phyloP scores from a whole-genome alignment of 2,888 invertebrate genomes.

The Ctenicera cuprea region DNA sequence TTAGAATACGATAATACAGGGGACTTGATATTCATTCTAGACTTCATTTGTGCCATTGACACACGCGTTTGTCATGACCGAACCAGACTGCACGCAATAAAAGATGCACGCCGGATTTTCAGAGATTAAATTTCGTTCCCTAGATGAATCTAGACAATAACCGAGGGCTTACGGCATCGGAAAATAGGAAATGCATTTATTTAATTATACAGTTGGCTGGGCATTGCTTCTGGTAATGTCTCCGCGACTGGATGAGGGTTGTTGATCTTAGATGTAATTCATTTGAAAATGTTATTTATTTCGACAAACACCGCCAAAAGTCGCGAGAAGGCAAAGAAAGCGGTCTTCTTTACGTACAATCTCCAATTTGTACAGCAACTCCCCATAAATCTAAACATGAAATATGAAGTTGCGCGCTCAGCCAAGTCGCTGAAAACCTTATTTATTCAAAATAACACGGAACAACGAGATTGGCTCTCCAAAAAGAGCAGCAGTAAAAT shows the following conservation, averaged over 20 bases:
- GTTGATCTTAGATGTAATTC: conserved; percentile 24
- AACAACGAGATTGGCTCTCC: conserved; percentile 49
- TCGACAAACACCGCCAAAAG: conserved; percentile 23
- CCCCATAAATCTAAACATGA: conserved; percentile 38
- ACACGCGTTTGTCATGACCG: conserved; percentile 67
- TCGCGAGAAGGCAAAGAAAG: not conserved
- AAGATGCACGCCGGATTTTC: conserved; percentile 63
- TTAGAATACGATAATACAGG: conserved; percentile 52
- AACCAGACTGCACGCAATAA: conserved; percentile 64
- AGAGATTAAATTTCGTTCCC: conserved; percentile 62
- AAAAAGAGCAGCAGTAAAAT: conserved; percentile 53
- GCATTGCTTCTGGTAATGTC: conserved; percentile 43
- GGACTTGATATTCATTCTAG: conserved; percentile 61
- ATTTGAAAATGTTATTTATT: conserved; percentile 34
- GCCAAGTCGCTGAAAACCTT: conserved; percentile 55
- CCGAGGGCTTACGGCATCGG: conserved; percentile 48
- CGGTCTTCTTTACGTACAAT: conserved; percentile 31
- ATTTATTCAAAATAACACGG: conserved; percentile 46
- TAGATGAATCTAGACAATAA: conserved; percentile 55
- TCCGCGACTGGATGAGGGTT: conserved; percentile 17
- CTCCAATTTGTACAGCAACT: conserved; percentile 39
- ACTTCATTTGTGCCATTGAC: conserved; percentile 68
- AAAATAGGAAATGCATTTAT: conserved; percentile 59
- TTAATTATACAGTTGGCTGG: conserved; percentile 57
- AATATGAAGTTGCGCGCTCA: conserved; percentile 45